Base-by-base conservation (phyloP, 1,140 invertebrate species). In the Drosophila persimilis region DNA sequence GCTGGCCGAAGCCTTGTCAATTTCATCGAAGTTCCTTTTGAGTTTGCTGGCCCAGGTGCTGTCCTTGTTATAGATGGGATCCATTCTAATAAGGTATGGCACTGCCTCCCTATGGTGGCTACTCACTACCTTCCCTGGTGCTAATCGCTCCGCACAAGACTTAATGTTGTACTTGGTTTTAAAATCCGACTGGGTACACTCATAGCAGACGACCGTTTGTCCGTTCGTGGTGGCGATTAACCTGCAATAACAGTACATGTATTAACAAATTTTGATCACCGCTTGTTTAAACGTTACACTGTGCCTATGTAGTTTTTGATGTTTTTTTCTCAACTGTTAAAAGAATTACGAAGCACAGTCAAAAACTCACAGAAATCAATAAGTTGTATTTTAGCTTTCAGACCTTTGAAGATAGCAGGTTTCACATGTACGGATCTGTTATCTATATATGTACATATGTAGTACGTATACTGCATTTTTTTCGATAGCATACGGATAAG, bases 11-110 rank as follows among this genome's bases (percentile, higher is more conserved):
- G 83, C 83, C 63, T 88, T 88, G 45, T 88, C 83, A 46, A 88
- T 88, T 50, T 88, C 83, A 47, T 88, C 83, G 31, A 88, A 88
- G 55, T 88, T 88, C 41, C 84, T 66, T 66, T 88, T 88, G 0
- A 78, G 69, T 65, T 88, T 88, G 53, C 71, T 83, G 62, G 62
- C 69, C 83, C 83, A 88, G 39, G 48, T 5, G 24, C 24, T 56
- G 43, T 88, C 85, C 58, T 69, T 73, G 29, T 72, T 79, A 58
- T 77, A 73, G 11, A 72, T 47, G 11, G 72, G 72, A 13, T 83
- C 83, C 71, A 71, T 76, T 44, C 63, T 52, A 3, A 71, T 45
- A 8, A 83, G 51, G 29, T 59, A 46, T 9, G 66, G 63, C 7
- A 63, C 35, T n/a, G 55, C 2, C 15, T 67, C 66, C 3, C 53